Evolutionary conservation across 1,140 invertebrate species (phyloP).

Genomic region (Lepidurus packardi): DNA sequence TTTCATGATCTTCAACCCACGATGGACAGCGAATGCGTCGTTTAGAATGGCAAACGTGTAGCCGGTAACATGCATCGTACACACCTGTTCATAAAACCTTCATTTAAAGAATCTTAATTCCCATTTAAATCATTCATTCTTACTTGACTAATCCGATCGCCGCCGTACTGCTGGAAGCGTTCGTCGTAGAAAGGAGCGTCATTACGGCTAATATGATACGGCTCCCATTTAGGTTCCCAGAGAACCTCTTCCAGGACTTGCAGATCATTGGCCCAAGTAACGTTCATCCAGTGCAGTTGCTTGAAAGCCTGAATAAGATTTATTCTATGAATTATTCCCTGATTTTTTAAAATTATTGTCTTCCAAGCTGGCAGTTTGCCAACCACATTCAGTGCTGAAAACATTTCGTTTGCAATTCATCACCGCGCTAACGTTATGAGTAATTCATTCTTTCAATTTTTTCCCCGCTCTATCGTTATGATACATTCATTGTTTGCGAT

Average conservation of each 20-base stretch:
- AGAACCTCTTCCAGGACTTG: not conserved
- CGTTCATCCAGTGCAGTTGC: not conserved
- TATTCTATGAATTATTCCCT: not conserved
- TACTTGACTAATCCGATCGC: slow-evolving; percentile 59
- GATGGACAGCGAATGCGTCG: not conserved
- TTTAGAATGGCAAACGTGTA: not conserved
- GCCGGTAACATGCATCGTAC: not conserved
- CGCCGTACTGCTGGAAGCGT: slow-evolving; percentile 58
- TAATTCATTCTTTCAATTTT: no score
- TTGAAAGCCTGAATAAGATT: not conserved
- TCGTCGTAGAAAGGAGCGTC: slow-evolving; percentile 55
- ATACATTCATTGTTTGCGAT: no score
- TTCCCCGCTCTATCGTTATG: no score
- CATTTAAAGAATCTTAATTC: not conserved
- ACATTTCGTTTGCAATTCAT: no score
- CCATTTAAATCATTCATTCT: not conserved
- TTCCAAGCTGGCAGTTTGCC: no score
- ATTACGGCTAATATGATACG: slow-evolving; percentile 54
- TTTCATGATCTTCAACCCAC: not conserved
- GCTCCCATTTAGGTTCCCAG: slow-evolving; percentile 53
- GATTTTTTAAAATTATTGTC: no score
- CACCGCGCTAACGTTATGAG: no score
- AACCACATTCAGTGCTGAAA: no score
- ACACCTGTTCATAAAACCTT: not conserved
- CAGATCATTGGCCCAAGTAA: not conserved